Evolutionary conservation across 2,888 invertebrate genomes (phyloP).

Genomic region (Rhynchonema sp.): DNA sequence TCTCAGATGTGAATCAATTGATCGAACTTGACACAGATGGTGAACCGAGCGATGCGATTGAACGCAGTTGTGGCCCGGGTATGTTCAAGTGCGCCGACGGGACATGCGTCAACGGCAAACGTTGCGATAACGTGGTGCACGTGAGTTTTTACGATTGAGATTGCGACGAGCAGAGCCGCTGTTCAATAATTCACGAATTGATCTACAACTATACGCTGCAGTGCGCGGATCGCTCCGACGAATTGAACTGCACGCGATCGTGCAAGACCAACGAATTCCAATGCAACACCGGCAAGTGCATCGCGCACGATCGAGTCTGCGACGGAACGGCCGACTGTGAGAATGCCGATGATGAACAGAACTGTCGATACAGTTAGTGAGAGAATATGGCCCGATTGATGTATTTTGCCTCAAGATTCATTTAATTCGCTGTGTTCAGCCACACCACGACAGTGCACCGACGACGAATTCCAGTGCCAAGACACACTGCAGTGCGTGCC

Average conservation of each 20-base stretch:
- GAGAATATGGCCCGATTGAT: no score
- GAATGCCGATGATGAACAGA: constrained; percentile 3
- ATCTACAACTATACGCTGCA: neutral
- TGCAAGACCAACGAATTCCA: constrained; percentile 1
- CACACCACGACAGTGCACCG: neutral
- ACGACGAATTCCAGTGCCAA: constrained; percentile 2
- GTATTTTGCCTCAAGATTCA: no score
- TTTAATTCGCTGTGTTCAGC: no score
- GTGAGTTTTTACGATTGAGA: no score
- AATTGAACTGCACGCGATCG: neutral
- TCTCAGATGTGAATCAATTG: no score
- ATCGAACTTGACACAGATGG: no score
- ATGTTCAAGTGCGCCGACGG: constrained; percentile 5
- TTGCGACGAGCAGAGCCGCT: no score
- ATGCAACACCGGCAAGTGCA: neutral
- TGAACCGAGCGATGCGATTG: no score
- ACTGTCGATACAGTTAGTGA: no score
- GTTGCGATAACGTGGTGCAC: constrained; percentile 3
- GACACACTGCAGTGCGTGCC: constrained; percentile 1
- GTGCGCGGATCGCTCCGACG: constrained; percentile 6
- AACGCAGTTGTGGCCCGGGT: constrained; percentile 1
- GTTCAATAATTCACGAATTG: no score
- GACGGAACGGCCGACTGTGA: constrained; percentile 5
- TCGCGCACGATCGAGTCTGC: neutral
- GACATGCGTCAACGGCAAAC: constrained; percentile 4